These are phyloP conservation scores for Cryptocheilus praepositus DNA, from an alignment of 2,888 invertebrate species.

Conservation along the genomic window DNA sequence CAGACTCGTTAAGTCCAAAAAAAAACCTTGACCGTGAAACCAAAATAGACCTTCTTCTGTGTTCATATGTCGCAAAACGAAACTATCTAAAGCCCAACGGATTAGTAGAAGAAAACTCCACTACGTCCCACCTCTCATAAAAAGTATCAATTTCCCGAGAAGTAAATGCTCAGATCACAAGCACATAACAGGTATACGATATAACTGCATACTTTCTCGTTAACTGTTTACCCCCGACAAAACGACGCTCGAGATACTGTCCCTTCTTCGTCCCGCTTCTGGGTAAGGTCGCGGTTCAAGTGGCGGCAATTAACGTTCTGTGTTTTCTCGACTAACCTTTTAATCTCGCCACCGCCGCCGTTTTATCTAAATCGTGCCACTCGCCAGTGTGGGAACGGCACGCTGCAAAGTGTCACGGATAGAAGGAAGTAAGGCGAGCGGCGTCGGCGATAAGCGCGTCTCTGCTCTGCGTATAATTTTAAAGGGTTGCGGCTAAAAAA, in stretches of 20 bases:
- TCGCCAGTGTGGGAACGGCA: constrained; percentile 47
- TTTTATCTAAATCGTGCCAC: constrained; percentile 51
- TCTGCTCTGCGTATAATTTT: constrained; percentile 32
- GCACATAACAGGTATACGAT: too few species aligned
- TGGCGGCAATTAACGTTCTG: constrained; percentile 51
- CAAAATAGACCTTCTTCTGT: too few species aligned
- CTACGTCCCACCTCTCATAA: too few species aligned
- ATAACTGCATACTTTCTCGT: neutral
- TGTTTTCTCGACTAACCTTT: constrained; percentile 49
- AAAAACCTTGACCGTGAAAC: too few species aligned
- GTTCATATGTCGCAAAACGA: too few species aligned
- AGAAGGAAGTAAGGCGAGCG: constrained; percentile 42
- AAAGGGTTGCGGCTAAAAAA: constrained; percentile 20
- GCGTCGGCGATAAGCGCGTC: constrained; percentile 45
- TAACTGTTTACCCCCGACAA: neutral
- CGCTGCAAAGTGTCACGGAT: constrained; percentile 12
- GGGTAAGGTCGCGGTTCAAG: constrained; percentile 48
- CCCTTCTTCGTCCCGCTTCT: constrained; percentile 19
- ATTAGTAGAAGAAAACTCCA: too few species aligned
- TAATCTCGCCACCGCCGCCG: constrained; percentile 40
- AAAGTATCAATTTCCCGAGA: too few species aligned
- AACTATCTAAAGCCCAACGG: too few species aligned
- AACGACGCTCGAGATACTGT: constrained; percentile 13
- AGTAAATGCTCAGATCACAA: too few species aligned
- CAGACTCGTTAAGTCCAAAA: too few species aligned